Percentiles rank a stretch among this genome's conserved stretches.
These are phyloP conservation scores for Onychomys torridus DNA, from an alignment of 2,797 vertebrate genomes.

Conservation along the genomic window DNA sequence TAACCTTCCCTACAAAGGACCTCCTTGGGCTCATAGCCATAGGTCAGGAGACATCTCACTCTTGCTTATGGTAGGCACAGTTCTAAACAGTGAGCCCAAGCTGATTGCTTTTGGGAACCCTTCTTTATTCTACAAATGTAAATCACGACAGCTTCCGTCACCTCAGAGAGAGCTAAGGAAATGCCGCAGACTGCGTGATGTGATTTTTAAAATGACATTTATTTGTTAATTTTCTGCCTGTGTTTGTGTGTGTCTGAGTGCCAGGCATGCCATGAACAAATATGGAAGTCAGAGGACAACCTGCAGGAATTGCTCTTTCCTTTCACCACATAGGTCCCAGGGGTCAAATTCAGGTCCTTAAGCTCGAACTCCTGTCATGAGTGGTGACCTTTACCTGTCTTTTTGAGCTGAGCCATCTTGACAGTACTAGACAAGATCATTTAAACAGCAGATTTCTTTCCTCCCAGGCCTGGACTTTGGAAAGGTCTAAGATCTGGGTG, in stretches of 20 bases:
- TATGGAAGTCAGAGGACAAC: not conserved
- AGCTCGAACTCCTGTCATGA: not conserved
- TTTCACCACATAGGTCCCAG: not conserved
- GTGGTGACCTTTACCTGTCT: not conserved
- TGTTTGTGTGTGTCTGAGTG: too few species aligned
- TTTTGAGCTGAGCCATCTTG: not conserved
- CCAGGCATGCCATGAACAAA: too few species aligned
- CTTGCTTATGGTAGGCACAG: not conserved
- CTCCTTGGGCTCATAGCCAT: not conserved
- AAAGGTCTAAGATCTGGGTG: not conserved
- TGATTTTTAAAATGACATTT: not conserved
- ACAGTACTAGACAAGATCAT: not conserved
- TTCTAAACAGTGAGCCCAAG: not conserved
- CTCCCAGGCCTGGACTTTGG: not conserved
- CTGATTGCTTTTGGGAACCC: not conserved
- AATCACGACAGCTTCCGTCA: not conserved
- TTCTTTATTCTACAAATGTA: not conserved
- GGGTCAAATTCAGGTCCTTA: not conserved
- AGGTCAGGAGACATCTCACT: not conserved
- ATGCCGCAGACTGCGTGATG: not conserved
- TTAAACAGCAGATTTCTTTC: not conserved
- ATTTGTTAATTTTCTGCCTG: not conserved
- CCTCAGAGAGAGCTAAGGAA: not conserved
- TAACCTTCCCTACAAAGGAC: not conserved
- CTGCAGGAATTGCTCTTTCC: not conserved